Evolutionary conservation across 2,113 vertebrate genomes (phyloP).

Genomic region (Macrotis lagotis): DNA sequence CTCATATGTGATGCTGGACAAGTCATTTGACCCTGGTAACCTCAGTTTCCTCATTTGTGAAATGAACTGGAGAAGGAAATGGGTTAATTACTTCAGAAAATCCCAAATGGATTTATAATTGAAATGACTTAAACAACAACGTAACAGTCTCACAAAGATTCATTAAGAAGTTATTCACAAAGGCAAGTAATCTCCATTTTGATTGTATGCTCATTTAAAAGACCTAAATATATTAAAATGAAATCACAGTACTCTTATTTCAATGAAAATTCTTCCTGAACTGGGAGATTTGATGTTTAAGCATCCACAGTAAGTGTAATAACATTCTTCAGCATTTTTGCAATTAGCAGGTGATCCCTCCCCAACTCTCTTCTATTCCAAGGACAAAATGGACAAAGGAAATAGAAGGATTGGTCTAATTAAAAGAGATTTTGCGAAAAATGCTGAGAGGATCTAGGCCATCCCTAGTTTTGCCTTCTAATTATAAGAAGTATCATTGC

Average conservation of each 20-base stretch:
- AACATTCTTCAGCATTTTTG: background rate
- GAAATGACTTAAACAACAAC: background rate
- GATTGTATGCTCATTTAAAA: background rate
- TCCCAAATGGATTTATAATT: background rate
- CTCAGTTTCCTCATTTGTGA: constrained; percentile 22
- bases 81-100: background rate
- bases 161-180: background rate
- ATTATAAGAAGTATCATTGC: background rate
- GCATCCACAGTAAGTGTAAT: background rate
- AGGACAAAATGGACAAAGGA: background rate
- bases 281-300: background rate
- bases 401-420: background rate
- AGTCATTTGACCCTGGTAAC: constrained; percentile 1
- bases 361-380: too few relatives aligned
- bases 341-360: background rate
- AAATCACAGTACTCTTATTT: background rate
- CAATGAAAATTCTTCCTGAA: background rate
- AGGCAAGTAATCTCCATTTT: background rate
- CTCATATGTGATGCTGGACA: too few relatives aligned
- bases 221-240: background rate
- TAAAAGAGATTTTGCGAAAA: background rate
- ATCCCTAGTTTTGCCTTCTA: background rate
- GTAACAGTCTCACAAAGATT: background rate
- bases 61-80: background rate
- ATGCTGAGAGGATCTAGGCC: background rate